Conservation (phyloP, 2,113 vertebrate species). For the Amphiprion percula region DNA sequence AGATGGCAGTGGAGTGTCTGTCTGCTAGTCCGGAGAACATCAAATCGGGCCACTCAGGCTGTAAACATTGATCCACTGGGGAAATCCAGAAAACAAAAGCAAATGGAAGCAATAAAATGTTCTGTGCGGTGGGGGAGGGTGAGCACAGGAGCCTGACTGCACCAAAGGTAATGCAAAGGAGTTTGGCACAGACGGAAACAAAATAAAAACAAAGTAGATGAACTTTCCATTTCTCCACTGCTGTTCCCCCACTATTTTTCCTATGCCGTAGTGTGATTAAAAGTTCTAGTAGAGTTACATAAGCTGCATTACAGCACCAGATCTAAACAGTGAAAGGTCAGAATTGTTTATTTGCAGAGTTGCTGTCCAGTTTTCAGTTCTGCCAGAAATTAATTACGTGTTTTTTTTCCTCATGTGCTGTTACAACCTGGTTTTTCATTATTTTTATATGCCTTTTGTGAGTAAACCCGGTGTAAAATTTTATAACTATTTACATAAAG, state of each 20-base stretch:
- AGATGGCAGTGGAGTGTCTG: constrained; percentile 26
- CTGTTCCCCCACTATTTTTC: not conserved
- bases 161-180: constrained; percentile 47
- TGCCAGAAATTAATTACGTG: not conserved
- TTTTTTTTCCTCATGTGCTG: not conserved
- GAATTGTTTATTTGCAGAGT: constrained; percentile 3
- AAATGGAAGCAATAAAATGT: constrained; percentile 72
- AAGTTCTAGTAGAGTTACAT: not conserved
- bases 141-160: constrained; percentile 17
- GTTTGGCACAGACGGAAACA: constrained; percentile 5
- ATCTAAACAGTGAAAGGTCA: constrained; percentile 30
- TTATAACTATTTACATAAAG: constrained; percentile 24
- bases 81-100: constrained; percentile 69
- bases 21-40: constrained; percentile 36
- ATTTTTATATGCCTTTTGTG: constrained; percentile 16
- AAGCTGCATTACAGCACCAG: not conserved
- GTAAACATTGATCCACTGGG: constrained; percentile 65
- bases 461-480: not conserved
- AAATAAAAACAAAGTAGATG: constrained; percentile 25
- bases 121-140: not conserved
- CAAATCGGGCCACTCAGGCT: constrained; percentile 64
- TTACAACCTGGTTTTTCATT: constrained; percentile 15
- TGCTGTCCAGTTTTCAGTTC: not conserved
- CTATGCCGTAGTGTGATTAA: constrained; percentile 1
- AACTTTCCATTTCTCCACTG: constrained; percentile 41